Conservation (phyloP, 2,113 vertebrate genomes). For the Xyrauchen texanus region DNA sequence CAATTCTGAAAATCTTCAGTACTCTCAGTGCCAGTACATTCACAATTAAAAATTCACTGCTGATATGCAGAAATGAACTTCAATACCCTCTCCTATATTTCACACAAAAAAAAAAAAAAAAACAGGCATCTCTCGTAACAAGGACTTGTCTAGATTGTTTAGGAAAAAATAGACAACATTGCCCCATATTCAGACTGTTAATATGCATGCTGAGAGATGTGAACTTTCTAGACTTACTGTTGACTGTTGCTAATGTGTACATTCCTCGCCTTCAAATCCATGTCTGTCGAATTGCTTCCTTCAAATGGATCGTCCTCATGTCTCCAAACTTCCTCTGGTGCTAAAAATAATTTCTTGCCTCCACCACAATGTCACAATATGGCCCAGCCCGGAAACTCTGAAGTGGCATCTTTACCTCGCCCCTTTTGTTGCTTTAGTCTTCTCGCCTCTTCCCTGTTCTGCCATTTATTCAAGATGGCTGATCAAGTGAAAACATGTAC, state of each 20-base stretch:
- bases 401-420: neutral
- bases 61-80: slow-evolving; percentile 10
- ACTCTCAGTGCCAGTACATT: neutral
- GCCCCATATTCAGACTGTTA: slow-evolving; percentile 23
- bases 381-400: slow-evolving; percentile 17
- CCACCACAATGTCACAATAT: slow-evolving; percentile 58
- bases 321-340: slow-evolving; percentile 68
- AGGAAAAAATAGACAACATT: neutral
- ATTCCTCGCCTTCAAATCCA: slow-evolving; percentile 49
- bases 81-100: slow-evolving; percentile 4
- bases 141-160: neutral
- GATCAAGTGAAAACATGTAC: neutral
- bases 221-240: slow-evolving; percentile 24
- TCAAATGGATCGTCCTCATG: slow-evolving; percentile 54
- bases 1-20: neutral
- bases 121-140: neutral
- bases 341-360: slow-evolving; percentile 66
- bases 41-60: neutral
- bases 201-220: slow-evolving; percentile 47
- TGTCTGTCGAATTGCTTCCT: slow-evolving; percentile 73
- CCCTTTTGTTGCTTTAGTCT: neutral
- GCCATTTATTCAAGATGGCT: neutral
- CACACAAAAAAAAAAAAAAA: slow-evolving; percentile 5
- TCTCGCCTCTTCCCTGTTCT: neutral
- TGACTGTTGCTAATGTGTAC: slow-evolving; percentile 53